These are phyloP conservation scores for Spinus olivaceus DNA, from an alignment of 2,797 vertebrate species.

Conservation along the genomic window DNA sequence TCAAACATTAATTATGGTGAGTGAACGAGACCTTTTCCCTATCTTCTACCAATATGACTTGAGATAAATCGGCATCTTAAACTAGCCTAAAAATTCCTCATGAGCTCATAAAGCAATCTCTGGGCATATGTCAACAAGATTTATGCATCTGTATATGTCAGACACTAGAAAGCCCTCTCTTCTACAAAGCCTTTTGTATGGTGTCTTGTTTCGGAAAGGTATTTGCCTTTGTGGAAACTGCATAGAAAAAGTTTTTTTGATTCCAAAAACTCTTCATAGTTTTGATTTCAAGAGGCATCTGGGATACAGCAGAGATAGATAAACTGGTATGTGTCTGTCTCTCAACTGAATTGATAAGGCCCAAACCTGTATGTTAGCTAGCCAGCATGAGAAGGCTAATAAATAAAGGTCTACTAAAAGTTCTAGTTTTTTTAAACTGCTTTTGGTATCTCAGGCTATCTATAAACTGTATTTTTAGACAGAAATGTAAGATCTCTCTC, in stretches of 20 bases:
- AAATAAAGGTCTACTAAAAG: neutral
- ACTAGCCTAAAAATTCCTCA: neutral
- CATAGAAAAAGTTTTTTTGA: neutral
- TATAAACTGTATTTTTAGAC: neutral
- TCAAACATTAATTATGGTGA: neutral
- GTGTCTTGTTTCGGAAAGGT: neutral
- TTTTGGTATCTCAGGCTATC: neutral
- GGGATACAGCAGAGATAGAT: neutral
- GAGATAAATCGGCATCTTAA: neutral
- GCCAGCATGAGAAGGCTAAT: neutral
- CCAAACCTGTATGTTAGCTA: neutral
- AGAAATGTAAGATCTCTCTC: neutral
- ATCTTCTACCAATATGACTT: neutral
- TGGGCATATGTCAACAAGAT: neutral
- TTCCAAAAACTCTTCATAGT: neutral
- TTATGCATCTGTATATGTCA: neutral
- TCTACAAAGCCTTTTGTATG: neutral
- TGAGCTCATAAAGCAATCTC: neutral
- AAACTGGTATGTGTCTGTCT: neutral
- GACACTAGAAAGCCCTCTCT: neutral
- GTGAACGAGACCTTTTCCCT: neutral
- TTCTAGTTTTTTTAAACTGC: neutral
- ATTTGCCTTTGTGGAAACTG: neutral
- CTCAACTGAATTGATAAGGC: neutral
- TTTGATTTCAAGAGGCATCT: neutral